Evolutionary conservation across 1,140 invertebrate species (phyloP).

Genomic region (Thaumatotibia leucotreta): DNA sequence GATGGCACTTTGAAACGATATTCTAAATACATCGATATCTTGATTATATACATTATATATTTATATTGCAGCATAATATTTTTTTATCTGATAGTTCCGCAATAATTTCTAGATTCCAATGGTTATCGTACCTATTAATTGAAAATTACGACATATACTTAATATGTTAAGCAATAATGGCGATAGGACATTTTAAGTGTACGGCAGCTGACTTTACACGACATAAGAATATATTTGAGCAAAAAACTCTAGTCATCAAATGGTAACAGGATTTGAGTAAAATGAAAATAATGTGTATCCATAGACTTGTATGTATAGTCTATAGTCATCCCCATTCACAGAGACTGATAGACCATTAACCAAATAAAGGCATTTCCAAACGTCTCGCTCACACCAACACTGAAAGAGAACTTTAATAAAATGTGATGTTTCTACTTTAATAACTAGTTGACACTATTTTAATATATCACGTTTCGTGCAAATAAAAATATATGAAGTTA

Average conservation of each 20-base stretch:
- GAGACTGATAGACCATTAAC: constrained; percentile 9
- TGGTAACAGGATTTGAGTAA: neutral
- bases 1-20: neutral
- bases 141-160: neutral
- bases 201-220: neutral
- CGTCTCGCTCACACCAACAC: constrained; percentile 48
- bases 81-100: neutral
- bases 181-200: neutral
- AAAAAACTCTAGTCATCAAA: constrained; percentile 10
- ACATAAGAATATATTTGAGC: neutral
- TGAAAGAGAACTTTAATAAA: constrained; percentile 35
- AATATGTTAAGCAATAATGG: neutral
- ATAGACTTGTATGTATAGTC: neutral
- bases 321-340: neutral
- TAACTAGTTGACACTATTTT: constrained; percentile 60
- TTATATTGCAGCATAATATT: neutral
- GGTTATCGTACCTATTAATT: neutral
- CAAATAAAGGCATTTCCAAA: neutral
- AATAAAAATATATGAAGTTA: constrained; percentile 53
- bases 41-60: neutral
- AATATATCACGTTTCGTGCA: constrained; percentile 59
- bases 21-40: neutral
- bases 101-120: neutral
- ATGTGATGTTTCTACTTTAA: constrained; percentile 63
- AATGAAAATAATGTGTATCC: neutral